phyloP scores from a whole-genome alignment of 2,797 vertebrate species.

The Salarias fasciatus region DNA sequence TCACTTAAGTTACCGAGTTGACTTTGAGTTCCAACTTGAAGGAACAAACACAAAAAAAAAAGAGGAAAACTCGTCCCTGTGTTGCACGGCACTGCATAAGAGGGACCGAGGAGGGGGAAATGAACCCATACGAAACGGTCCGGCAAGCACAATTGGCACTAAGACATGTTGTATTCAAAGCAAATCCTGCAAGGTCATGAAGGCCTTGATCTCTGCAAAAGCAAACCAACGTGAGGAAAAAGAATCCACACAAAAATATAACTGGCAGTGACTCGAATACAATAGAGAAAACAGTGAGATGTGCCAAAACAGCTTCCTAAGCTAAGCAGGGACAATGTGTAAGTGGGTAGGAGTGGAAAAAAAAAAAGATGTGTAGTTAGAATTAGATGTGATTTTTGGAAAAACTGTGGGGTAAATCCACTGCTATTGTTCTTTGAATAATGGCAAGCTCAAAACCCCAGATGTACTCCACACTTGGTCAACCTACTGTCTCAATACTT shows the following conservation, averaged over 20 bases:
- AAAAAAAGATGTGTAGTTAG: slow-evolving; percentile 14
- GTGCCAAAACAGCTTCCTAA: slow-evolving; percentile 38
- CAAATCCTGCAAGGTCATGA: slow-evolving; percentile 39
- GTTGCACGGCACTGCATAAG: slow-evolving; percentile 18
- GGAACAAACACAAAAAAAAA: slow-evolving; percentile 7
- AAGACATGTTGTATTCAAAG: slow-evolving; percentile 32
- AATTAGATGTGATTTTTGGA: slow-evolving; percentile 19
- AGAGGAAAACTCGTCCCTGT: slow-evolving; percentile 4
- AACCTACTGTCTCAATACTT: slow-evolving; percentile 11
- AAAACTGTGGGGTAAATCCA: slow-evolving; percentile 11
- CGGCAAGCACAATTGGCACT: slow-evolving; percentile 37
- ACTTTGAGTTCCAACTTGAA: slow-evolving; percentile 41
- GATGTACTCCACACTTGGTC: slow-evolving; percentile 1
- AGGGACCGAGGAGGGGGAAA: slow-evolving; percentile 21
- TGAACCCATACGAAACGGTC: slow-evolving; percentile 24
- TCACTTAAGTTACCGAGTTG: slow-evolving; percentile 44
- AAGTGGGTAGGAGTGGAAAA: slow-evolving; percentile 22
- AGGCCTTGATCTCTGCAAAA: slow-evolving; percentile 45
- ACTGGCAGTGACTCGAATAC: slow-evolving; percentile 34
- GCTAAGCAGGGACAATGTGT: slow-evolving; percentile 29
- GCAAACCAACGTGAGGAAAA: slow-evolving; percentile 37
- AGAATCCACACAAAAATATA: slow-evolving; percentile 20
- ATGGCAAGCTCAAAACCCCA: slow-evolving; percentile 15
- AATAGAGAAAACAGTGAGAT: slow-evolving; percentile 22
- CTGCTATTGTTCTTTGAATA: slow-evolving; percentile 10